phyloP scores from a whole-genome alignment of 2,888 invertebrate species.

The Drosophila kanekoi region DNA sequence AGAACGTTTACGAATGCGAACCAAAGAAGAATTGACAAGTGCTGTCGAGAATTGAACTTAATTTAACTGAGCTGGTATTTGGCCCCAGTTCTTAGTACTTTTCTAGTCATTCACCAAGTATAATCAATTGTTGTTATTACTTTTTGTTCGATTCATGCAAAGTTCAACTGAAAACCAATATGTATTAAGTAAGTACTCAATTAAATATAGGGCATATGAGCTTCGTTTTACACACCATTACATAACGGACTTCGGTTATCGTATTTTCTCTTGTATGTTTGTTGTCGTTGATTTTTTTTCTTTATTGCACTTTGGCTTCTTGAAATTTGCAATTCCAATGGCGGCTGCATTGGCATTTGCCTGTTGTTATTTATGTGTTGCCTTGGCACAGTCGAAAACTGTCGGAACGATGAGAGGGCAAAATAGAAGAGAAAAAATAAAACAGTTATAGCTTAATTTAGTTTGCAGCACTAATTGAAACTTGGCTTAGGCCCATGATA shows the following conservation, averaged over 20 bases:
- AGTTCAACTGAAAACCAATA: too few species aligned
- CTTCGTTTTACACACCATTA: conserved; percentile 2
- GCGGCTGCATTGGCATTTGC: conserved; percentile 25
- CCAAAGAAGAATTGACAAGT: background rate
- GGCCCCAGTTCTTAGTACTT: too few species aligned
- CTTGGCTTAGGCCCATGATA: conserved; percentile 43
- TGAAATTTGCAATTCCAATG: conserved; percentile 59
- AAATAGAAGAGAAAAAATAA: conserved; percentile 7
- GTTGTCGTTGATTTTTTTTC: background rate
- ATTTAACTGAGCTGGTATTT: too few species aligned
- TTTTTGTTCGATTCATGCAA: too few species aligned
- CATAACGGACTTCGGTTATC: conserved; percentile 3
- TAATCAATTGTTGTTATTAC: background rate
- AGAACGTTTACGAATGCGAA: background rate
- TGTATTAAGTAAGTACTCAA: too few species aligned
- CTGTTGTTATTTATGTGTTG: conserved; percentile 67
- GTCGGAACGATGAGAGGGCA: conserved; percentile 8
- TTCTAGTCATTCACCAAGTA: too few species aligned
- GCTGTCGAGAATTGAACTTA: too few species aligned
- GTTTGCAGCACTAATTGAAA: conserved; percentile 74
- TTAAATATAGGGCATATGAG: conserved; percentile 3
- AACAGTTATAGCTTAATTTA: conserved; percentile 68
- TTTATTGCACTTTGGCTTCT: conserved; percentile 24
- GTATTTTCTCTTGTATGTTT: background rate
- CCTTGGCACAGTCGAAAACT: conserved; percentile 18